Percentiles rank a stretch among this genome's conserved stretches.
Evolutionary conservation across 2,113 vertebrate species (phyloP).

Genomic region (Psilopsiagon aymara): DNA sequence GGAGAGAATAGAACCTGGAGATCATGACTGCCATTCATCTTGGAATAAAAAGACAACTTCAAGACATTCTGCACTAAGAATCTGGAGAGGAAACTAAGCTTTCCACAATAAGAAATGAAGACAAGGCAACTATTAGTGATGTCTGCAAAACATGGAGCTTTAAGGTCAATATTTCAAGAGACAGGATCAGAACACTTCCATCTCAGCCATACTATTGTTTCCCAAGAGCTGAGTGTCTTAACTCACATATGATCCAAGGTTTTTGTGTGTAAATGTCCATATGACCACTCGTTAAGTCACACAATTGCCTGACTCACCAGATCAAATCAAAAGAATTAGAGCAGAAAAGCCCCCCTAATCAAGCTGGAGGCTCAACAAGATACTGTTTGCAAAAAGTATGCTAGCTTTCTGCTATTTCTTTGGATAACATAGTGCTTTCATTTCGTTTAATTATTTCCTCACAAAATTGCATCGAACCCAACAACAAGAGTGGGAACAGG

Average conservation of each 20-base stretch:
- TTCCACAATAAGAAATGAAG: not conserved
- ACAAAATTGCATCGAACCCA: not conserved
- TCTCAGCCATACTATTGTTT: not conserved
- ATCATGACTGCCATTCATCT: not conserved
- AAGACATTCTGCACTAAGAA: not conserved
- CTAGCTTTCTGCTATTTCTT: not conserved
- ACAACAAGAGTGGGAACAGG: not conserved
- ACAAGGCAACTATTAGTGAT: not conserved
- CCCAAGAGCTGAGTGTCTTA: not conserved
- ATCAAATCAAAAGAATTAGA: not conserved
- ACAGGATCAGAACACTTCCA: not conserved
- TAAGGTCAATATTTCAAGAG: not conserved
- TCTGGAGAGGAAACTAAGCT: not conserved
- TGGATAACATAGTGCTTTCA: not conserved
- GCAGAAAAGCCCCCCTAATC: not conserved
- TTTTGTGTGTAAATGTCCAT: not conserved
- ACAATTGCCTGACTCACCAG: not conserved
- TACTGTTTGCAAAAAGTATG: not conserved
- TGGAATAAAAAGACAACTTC: fast-evolving
- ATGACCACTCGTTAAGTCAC: not conserved
- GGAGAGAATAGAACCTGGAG: not conserved
- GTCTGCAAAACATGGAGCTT: not conserved
- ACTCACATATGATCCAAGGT: not conserved
- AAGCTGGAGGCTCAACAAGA: not conserved
- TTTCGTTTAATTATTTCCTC: not conserved